These are phyloP conservation scores for Meta bourneti DNA, from an alignment of 2,888 invertebrate species.

Conservation along the genomic window DNA sequence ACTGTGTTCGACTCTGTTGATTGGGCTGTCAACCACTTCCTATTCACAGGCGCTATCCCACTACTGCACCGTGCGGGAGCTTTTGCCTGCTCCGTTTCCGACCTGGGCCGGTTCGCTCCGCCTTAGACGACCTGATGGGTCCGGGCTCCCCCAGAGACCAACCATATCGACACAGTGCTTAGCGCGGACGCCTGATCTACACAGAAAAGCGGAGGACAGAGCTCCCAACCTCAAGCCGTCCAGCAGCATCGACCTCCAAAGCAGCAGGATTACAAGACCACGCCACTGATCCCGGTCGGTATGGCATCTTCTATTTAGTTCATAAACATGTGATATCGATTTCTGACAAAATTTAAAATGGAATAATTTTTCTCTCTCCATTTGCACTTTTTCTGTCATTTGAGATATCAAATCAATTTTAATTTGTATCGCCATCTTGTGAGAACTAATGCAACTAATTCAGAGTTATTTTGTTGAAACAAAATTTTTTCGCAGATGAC, in stretches of 20 bases:
- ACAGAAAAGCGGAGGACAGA: constrained; percentile 85
- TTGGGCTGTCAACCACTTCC: constrained; percentile 88
- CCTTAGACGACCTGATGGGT: constrained; percentile 93
- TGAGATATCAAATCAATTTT: too few relatives aligned
- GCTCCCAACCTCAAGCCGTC: constrained; percentile 95
- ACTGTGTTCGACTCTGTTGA: constrained; percentile 88
- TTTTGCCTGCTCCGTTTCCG: constrained; percentile 91
- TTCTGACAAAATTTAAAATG: background rate
- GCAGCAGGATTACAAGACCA: constrained; percentile 98
- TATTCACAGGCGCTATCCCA: constrained; percentile 99
- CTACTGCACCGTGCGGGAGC: constrained; percentile 91
- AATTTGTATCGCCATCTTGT: too few relatives aligned
- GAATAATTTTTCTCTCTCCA: too few relatives aligned
- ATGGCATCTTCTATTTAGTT: background rate
- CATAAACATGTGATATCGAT: background rate
- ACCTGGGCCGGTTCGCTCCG: constrained; percentile 99
- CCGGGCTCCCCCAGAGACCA: constrained; percentile 90
- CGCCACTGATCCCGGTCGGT: constrained; percentile 90
- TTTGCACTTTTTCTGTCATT: too few relatives aligned
- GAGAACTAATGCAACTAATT: too few relatives aligned
- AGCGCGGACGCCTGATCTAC: constrained; percentile 94
- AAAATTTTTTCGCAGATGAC: too few relatives aligned
- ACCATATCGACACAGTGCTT: constrained; percentile 99
- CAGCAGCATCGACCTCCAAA: constrained; percentile 93
- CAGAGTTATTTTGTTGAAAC: too few relatives aligned